Evolutionary conservation across 2,888 invertebrate genomes (phyloP).

Genomic region (Melanotus villosus): DNA sequence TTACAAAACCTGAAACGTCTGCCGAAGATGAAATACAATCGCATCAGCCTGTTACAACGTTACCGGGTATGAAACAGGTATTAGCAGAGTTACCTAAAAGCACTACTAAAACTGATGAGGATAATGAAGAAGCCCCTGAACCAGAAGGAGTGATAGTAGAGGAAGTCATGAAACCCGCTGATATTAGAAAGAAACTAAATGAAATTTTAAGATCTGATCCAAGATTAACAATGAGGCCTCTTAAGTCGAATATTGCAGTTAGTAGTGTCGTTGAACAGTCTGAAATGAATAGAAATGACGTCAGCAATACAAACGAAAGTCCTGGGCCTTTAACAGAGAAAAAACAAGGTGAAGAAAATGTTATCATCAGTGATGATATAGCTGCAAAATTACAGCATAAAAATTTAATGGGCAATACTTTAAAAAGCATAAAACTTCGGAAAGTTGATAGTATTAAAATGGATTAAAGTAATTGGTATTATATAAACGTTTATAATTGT

Average conservation of each 20-base stretch:
- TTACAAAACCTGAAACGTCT: conserved; percentile 46
- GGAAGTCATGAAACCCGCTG: conserved; percentile 41
- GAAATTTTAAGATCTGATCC: conserved; percentile 45
- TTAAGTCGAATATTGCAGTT: conserved; percentile 32
- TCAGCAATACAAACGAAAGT: conserved; percentile 11
- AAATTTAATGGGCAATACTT: conserved; percentile 56
- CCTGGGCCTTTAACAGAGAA: conserved; percentile 3
- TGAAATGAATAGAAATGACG: conserved; percentile 6
- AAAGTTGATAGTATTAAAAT: conserved; percentile 49
- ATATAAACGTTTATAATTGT: background rate
- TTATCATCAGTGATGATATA: conserved; percentile 24
- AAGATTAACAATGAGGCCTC: conserved; percentile 26
- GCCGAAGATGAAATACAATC: conserved; percentile 12
- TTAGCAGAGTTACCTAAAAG: background rate
- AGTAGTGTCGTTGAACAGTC: conserved; percentile 20
- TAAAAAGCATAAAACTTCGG: conserved; percentile 56
- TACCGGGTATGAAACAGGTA: conserved; percentile 21
- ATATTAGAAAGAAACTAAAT: conserved; percentile 48
- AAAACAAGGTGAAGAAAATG: too few species aligned
- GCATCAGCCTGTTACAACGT: background rate
- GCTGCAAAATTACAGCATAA: conserved; percentile 39
- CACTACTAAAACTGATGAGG: background rate
- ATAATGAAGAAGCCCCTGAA: conserved; percentile 1
- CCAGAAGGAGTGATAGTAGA: conserved; percentile 31
- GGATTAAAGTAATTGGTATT: conserved; percentile 5